Base-by-base conservation (phyloP, 2,797 vertebrate genomes). In the Myotis pilosus region DNA sequence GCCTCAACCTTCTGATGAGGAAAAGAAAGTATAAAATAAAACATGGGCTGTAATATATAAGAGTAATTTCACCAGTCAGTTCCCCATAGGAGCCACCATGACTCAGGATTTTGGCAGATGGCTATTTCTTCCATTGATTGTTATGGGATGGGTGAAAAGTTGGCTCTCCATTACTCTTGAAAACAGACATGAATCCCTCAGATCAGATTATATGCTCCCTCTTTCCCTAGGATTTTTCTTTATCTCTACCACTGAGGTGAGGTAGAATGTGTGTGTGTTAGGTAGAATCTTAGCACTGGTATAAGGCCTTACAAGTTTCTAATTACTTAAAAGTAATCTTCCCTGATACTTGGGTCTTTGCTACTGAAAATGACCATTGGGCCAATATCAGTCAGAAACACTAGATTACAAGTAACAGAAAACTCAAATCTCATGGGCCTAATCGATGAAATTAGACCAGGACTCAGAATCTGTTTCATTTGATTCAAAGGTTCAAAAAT, bases 11-110 rank as follows among this genome's bases (percentile, higher is more conserved):
- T 93, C 64, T 66, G 16, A 66, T 8, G 64, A 33, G 38, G 28
- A 90, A 80, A 92, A 89, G 4, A 60, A 91, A 82, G 55, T 68
- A 86, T 53, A 74, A 93, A 93, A 81, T 33, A 89, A 89, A 90
- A 57, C 51, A 95, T 30, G 41, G 41, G 30, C 49, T 49, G 53
- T 81, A 86, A 86, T 91, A 91, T 36, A 71, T 51, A 47, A 7
- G 68, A 79, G 87, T 84, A 79, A 11, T 76, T 94, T n/a, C 47
- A 44, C 28, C 16, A 47, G 55, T 80, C 71, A 68, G 49, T 74
- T 30, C 30, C 25, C 22, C 36, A 60, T n/a, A 87, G 78, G 76
- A 94, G 49, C n/a, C 78, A 20, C n/a, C 51, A 51, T 64, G 55
- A 81, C 44, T 71, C 80, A 93, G 47, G 38, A 41, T 80, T 75